A percentile compares a stretch with the other conserved stretches of the same genome.
Evolutionary conservation across 2,888 invertebrate genomes (phyloP).

Genomic region (Scaptomyza caliginosa): DNA sequence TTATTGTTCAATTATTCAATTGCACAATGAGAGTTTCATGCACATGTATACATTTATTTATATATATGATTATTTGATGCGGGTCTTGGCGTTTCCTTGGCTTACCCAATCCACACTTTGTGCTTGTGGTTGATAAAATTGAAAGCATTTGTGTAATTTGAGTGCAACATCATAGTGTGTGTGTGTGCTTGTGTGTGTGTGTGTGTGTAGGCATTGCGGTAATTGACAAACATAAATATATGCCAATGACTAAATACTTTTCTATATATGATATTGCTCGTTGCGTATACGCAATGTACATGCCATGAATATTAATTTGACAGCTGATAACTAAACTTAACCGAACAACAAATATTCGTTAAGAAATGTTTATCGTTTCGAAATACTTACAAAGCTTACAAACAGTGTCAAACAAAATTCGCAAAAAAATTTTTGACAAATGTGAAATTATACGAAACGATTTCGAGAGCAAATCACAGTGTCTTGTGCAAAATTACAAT

Average conservation of each 20-base stretch:
- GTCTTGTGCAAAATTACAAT: conserved; percentile 24
- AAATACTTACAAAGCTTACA: too few species aligned
- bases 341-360: too few species aligned
- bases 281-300: conserved; percentile 42
- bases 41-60: background rate
- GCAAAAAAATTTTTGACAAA: conserved; percentile 8
- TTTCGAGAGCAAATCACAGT: background rate
- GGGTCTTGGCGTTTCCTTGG: conserved; percentile 43
- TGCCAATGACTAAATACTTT: background rate
- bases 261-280: background rate
- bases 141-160: conserved; percentile 58
- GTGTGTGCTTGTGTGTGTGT: background rate
- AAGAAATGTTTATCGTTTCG: too few species aligned
- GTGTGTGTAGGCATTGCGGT: background rate
- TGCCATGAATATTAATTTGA: too few species aligned
- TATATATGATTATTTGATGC: conserved; percentile 58
- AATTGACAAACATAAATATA: background rate
- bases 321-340: background rate
- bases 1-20: conserved; percentile 77
- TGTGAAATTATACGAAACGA: conserved; percentile 22
- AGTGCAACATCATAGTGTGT: conserved; percentile 45
- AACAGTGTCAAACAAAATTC: background rate
- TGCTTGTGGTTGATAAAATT: conserved; percentile 41
- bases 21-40: conserved; percentile 50
- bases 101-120: conserved; percentile 21